Evolutionary conservation across 2,113 vertebrate species (phyloP), one percentile per base, ranked within the genome.

Genomic region (Cettia cetti): DNA sequence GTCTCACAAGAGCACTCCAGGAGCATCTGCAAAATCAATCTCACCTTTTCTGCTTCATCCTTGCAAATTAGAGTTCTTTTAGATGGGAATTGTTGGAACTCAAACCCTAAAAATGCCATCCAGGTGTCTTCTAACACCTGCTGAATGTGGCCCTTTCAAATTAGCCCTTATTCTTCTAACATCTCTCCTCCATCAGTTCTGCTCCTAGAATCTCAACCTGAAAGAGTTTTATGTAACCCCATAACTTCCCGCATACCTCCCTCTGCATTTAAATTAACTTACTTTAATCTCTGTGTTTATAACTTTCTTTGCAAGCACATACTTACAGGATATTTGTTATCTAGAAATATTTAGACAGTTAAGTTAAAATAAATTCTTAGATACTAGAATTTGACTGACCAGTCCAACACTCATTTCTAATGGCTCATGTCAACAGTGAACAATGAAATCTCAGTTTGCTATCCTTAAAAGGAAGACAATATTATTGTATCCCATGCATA

Each of bases 21-120:
- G 82, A 95, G 90, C 69, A 87, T 13, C 89, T 96, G 86, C 87
- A 79, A 72, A 66, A 82, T 40, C 26, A 54, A 77, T 61, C 70
- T 87, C 61, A 68, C 35, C 92, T 90, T 15, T 79, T 69, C 83
- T 71, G 49, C 68, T 80, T 87, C 35, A 0, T 61, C 59, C 84
- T 86, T 10, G 13, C 42, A 79, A 60, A 57, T 49, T 0, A 40
- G 10, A 68, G 30, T 8, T 69, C 53, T 78, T 89, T 69, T 37
- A 87, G 27, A 68, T 56, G 50, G 63, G n/a, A 84, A 78, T 31
- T 53, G 52, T 12, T 76, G 53, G 39, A 87, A 92, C 53, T 79
- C 49, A 87, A 86, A 79, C 53, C 37, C 45, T 68, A 68, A 78
- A 89, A 70, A 19, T 7, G 4, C n/a, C 70, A 52, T 35, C 66